Evolutionary conservation across 2,888 invertebrate genomes (phyloP).

Genomic region (Athetis lepigone): DNA sequence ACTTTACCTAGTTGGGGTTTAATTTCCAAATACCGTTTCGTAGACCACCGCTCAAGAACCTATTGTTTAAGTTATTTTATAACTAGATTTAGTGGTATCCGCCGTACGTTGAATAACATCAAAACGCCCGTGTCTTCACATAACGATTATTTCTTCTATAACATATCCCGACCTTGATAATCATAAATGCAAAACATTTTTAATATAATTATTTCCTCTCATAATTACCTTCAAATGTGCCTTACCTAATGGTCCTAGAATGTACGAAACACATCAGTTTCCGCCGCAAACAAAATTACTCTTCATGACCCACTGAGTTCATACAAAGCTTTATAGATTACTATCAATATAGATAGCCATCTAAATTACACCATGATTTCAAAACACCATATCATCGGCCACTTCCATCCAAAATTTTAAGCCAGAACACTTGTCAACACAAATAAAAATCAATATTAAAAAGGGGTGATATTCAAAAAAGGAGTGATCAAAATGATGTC

Average conservation of each 20-base stretch:
- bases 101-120: too few species aligned
- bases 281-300: conserved; percentile 39
- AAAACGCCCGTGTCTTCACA: too few species aligned
- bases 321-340: conserved; percentile 55
- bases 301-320: conserved; percentile 14
- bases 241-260: conserved; percentile 27
- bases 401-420: conserved; percentile 35
- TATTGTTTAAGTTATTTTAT: too few species aligned
- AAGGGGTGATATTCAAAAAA: not conserved
- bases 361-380: conserved; percentile 49
- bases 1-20: too few species aligned
- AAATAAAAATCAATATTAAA: conserved; percentile 20
- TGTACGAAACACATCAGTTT: conserved; percentile 14
- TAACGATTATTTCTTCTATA: not conserved
- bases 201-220: conserved; percentile 35
- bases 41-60: too few species aligned
- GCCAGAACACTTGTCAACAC: conserved; percentile 24
- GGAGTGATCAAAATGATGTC: conserved; percentile 61
- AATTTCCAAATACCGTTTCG: too few species aligned
- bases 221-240: conserved; percentile 14
- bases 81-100: too few species aligned
- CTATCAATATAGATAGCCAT: conserved; percentile 59
- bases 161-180: conserved; percentile 23
- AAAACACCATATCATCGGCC: conserved; percentile 39
- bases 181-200: not conserved